phyloP scores from a whole-genome alignment of 2,113 vertebrate genomes.

The Platysternon megacephalum region DNA sequence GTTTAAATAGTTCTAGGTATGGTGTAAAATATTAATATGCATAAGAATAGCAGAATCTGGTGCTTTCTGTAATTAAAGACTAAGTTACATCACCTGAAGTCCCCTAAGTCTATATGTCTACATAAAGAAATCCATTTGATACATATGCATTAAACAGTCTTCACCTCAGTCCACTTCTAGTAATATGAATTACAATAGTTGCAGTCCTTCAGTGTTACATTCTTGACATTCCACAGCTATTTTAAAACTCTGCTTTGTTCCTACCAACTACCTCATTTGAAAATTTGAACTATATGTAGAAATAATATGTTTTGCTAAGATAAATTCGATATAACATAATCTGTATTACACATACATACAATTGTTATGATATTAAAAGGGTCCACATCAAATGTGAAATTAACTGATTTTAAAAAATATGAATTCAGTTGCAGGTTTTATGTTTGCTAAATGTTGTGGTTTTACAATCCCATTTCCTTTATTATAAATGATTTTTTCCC shows the following conservation, averaged over 20 bases:
- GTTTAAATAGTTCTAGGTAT: background rate
- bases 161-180: background rate
- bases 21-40: background rate
- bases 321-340: background rate
- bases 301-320: background rate
- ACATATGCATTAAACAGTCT: background rate
- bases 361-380: background rate
- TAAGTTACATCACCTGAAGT: background rate
- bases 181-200: background rate
- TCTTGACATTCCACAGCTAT: background rate
- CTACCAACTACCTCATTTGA: background rate
- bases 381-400: background rate
- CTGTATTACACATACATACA: background rate
- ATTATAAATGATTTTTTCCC: background rate
- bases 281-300: background rate
- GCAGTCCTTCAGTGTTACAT: background rate
- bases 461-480: constrained; percentile 8
- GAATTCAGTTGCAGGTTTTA: background rate
- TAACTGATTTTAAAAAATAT: background rate
- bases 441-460: constrained; percentile 17
- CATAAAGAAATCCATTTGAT: background rate
- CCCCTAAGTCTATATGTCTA: background rate
- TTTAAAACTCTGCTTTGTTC: background rate
- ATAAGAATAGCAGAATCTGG: background rate
- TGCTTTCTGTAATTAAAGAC: background rate